Percentiles rank a stretch among this genome's conserved stretches.
Evolutionary conservation across 2,113 vertebrate genomes (phyloP).

Genomic region (Percopsis transmontana): DNA sequence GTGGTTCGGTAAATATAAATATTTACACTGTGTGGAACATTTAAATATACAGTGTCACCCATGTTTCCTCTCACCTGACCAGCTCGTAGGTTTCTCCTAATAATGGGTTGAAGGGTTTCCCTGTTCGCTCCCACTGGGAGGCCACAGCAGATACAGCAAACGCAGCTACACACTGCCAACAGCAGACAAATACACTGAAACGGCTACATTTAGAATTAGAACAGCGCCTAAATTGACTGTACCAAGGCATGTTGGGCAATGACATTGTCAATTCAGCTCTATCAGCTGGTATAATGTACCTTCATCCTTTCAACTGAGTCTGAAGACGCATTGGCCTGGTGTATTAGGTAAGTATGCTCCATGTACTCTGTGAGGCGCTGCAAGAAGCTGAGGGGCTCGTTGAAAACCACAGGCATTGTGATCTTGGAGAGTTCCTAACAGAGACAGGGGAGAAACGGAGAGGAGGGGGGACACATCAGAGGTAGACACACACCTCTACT

Average conservation of each 20-base stretch:
- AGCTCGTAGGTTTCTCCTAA: constrained; percentile 96
- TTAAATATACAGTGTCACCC: not conserved
- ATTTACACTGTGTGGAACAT: not conserved
- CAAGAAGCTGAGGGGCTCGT: constrained; percentile 95
- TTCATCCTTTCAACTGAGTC: constrained; percentile 93
- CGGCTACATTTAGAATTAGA: not conserved
- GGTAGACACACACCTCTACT: constrained; percentile 9
- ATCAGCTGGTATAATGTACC: constrained; percentile 70
- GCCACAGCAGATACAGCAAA: constrained; percentile 97
- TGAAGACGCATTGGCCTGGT: constrained; percentile 83
- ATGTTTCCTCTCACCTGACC: constrained; percentile 81
- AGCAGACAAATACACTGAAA: constrained; percentile 6
- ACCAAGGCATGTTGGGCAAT: not conserved
- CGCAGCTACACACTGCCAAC: constrained; percentile 88
- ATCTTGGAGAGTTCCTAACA: constrained; percentile 95
- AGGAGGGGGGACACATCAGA: constrained; percentile 14
- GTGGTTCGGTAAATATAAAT: not conserved
- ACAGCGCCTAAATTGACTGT: not conserved
- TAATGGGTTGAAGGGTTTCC: constrained; percentile 96
- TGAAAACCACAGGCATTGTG: constrained; percentile 98
- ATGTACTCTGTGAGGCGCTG: constrained; percentile 97
- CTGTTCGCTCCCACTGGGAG: constrained; percentile 97
- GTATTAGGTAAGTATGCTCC: constrained; percentile 97
- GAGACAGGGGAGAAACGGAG: not conserved
- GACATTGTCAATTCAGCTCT: not conserved